Conservation (phyloP, 2,113 vertebrate genomes). For the Aegotheles bennettii region DNA sequence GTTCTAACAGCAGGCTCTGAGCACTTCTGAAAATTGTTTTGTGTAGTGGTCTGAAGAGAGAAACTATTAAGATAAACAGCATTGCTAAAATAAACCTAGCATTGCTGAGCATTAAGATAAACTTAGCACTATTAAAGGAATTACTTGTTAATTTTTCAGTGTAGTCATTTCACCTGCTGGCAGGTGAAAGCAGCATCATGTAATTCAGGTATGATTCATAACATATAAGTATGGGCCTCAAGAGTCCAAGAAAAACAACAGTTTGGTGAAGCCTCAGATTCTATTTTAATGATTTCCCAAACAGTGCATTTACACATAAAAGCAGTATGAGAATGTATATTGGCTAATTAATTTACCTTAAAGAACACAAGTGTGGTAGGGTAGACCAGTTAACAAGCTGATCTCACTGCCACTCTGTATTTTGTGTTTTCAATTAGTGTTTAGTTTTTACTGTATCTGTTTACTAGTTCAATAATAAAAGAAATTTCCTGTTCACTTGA, state of each 20-base stretch:
- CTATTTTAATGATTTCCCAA: not conserved
- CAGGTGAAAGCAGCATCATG: accelerated
- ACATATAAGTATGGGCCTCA: not conserved
- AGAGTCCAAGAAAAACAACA: not conserved
- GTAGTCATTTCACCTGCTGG: not conserved
- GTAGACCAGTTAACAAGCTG: not conserved
- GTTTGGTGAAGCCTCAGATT: not conserved
- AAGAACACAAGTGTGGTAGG: not conserved
- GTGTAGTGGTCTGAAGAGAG: not conserved
- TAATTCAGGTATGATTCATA: not conserved
- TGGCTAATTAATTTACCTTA: not conserved
- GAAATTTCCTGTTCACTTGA: not conserved
- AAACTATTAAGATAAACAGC: not conserved
- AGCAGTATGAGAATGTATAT: not conserved
- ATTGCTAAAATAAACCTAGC: not conserved
- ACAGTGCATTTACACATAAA: not conserved
- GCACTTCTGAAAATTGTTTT: not conserved
- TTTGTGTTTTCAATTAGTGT: not conserved
- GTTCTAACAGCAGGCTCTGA: not conserved
- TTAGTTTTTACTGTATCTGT: not conserved
- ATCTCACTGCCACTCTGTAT: not conserved
- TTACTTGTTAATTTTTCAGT: not conserved
- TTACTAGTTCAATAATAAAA: not conserved
- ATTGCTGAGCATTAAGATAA: not conserved
- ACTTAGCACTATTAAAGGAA: not conserved